These are phyloP conservation scores for Caloenas nicobarica DNA, from an alignment of 2,113 vertebrate species.

Conservation along the genomic window DNA sequence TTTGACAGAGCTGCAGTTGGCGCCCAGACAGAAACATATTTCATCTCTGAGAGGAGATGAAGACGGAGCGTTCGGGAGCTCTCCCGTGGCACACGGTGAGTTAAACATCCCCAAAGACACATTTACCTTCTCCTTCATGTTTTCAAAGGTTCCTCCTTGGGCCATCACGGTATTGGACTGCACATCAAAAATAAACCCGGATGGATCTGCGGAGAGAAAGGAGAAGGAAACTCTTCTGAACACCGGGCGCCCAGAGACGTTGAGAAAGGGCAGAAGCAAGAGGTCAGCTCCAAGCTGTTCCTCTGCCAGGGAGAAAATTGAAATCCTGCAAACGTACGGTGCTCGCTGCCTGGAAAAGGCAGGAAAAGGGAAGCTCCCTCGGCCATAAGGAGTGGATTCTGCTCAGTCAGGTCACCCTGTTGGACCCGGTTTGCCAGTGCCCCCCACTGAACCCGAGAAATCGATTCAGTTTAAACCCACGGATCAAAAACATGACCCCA, in stretches of 20 bases:
- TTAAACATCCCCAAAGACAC: background rate
- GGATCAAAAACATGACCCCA: background rate
- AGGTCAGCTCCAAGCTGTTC: background rate
- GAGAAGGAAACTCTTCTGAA: slow-evolving; percentile 1
- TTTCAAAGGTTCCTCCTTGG: slow-evolving; percentile 91
- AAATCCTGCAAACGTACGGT: background rate
- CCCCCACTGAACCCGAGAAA: background rate
- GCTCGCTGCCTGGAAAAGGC: no score
- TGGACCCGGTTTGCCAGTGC: background rate
- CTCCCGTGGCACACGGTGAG: background rate
- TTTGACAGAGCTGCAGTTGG: background rate
- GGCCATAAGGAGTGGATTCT: background rate
- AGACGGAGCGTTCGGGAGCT: background rate
- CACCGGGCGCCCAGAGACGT: background rate
- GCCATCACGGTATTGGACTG: slow-evolving; percentile 94
- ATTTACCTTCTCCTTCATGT: slow-evolving; percentile 96
- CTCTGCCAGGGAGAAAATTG: background rate
- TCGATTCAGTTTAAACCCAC: background rate
- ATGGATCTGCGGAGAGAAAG: slow-evolving; percentile 78
- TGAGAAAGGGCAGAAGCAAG: background rate
- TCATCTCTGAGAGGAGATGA: background rate
- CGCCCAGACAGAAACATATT: background rate
- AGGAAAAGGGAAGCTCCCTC: no score
- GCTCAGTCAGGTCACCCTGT: background rate
- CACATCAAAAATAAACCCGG: slow-evolving; percentile 93